Evolutionary conservation across 2,888 invertebrate species (phyloP).

Genomic region (Watsonalla cultraria): DNA sequence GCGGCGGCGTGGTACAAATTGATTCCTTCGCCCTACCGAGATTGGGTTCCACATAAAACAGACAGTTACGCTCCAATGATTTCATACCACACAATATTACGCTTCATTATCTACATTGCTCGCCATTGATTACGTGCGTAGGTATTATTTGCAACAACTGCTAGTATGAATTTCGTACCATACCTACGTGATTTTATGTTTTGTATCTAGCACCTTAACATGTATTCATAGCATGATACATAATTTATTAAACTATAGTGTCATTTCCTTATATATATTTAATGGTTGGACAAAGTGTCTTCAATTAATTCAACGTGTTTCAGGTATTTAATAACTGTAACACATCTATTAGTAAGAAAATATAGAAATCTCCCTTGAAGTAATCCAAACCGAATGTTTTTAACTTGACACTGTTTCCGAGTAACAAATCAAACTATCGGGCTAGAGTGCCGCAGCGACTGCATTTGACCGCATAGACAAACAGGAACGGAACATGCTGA

Average conservation of each 20-base stretch:
- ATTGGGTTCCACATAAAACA: conserved; percentile 28
- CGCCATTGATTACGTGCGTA: background rate
- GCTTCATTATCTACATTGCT: background rate
- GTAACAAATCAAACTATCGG: background rate
- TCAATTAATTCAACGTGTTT: too few species aligned
- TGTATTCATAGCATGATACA: too few species aligned
- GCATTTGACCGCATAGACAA: background rate
- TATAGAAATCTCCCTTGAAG: too few species aligned
- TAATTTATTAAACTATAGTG: too few species aligned
- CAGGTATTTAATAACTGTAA: too few species aligned
- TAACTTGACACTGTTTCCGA: background rate
- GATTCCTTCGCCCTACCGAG: conserved; percentile 37
- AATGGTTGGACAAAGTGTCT: too few species aligned
- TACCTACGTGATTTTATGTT: too few species aligned
- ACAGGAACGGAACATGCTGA: background rate
- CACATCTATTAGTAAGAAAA: too few species aligned
- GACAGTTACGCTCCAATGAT: conserved; percentile 29
- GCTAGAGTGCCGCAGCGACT: background rate
- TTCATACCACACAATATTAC: conserved; percentile 10
- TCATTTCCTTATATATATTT: too few species aligned
- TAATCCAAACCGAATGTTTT: background rate
- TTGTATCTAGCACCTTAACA: too few species aligned
- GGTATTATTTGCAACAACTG: background rate
- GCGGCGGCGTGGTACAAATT: conserved; percentile 43
- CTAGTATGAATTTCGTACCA: too few species aligned